These are phyloP conservation scores for Engystomops pustulosus DNA, from an alignment of 2,113 vertebrate genomes.

Conservation along the genomic window DNA sequence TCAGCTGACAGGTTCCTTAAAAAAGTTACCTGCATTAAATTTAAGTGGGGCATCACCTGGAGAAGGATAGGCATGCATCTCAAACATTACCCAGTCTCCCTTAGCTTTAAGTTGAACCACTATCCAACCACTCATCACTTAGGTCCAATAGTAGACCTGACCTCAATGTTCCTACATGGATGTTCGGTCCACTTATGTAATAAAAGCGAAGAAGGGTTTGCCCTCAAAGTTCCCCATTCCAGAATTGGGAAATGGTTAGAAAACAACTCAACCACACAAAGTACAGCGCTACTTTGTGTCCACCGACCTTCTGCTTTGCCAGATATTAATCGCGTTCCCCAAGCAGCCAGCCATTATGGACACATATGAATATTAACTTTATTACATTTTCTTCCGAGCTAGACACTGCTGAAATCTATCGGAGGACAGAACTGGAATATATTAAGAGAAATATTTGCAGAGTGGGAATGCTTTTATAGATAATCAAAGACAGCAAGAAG, in stretches of 20 bases:
- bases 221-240: not conserved
- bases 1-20: too few relatives aligned
- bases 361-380: not conserved
- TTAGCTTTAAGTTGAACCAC: too few relatives aligned
- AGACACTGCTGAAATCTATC: constrained; percentile 28
- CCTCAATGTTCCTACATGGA: too few relatives aligned
- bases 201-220: not conserved
- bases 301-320: not conserved
- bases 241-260: not conserved
- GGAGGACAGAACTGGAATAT: constrained; percentile 33
- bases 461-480: constrained; percentile 43
- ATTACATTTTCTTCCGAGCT: not conserved
- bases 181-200: too few relatives aligned
- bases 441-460: constrained; percentile 44
- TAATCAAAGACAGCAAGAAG: constrained; percentile 54
- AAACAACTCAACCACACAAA: not conserved
- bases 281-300: not conserved
- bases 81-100: too few relatives aligned
- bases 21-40: too few relatives aligned
- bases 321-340: not conserved
- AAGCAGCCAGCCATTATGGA: constrained; percentile 3
- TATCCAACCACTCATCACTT: too few relatives aligned
- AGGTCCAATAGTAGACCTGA: too few relatives aligned
- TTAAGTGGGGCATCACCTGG: too few relatives aligned
- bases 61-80: too few relatives aligned